Evolutionary conservation across 2,113 vertebrate species (phyloP).

Genomic region (Ranitomeya variabilis): DNA sequence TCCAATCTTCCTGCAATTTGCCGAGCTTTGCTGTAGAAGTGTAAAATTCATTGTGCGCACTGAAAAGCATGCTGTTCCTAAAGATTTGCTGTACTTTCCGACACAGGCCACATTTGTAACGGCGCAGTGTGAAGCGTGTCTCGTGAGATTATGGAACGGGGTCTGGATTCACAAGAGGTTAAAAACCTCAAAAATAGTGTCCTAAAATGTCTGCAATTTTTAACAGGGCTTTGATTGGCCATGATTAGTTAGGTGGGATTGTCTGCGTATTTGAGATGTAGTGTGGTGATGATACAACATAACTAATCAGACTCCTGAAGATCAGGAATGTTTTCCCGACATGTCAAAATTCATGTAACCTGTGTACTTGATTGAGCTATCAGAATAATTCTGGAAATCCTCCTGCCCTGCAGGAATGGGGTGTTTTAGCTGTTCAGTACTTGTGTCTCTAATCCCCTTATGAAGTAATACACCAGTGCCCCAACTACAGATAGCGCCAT

Average conservation of each 20-base stretch:
- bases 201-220: neutral
- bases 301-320: neutral
- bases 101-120: neutral
- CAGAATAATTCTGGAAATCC: neutral
- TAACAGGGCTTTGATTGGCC: neutral
- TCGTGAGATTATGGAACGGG: neutral
- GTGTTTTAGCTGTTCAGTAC: neutral
- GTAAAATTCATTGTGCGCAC: conserved; percentile 20
- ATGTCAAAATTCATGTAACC: neutral
- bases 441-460: neutral
- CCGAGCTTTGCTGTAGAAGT: conserved; percentile 28
- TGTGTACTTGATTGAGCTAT: neutral
- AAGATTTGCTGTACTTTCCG: neutral
- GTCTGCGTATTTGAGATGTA: neutral
- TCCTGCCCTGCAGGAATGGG: neutral
- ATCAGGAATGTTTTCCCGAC: neutral
- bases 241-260: neutral
- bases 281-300: neutral
- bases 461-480: neutral
- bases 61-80: conserved; percentile 12
- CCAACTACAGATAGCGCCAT: neutral
- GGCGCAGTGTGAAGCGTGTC: neutral
- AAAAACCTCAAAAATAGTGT: neutral
- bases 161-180: neutral
- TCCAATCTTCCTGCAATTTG: conserved; percentile 54